These are phyloP conservation scores for Ctenodactylus gundi DNA, from an alignment of 2,113 vertebrate species.

Conservation along the genomic window DNA sequence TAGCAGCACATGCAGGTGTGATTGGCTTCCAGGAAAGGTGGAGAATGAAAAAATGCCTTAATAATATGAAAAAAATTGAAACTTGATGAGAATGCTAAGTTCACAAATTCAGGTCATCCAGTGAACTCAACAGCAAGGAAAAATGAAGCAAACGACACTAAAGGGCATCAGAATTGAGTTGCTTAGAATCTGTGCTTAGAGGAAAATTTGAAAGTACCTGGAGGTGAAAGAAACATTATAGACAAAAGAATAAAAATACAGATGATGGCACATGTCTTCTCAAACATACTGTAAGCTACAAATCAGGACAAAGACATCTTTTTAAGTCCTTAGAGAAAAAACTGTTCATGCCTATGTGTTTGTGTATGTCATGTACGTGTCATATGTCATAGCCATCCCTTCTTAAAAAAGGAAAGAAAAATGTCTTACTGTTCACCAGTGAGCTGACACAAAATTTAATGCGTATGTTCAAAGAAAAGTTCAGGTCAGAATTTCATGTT, in stretches of 20 bases:
- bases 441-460: not conserved
- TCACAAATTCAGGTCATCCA: not conserved
- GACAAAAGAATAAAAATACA: not conserved
- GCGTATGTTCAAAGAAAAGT: not conserved
- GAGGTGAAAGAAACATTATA: not conserved
- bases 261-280: not conserved
- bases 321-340: not conserved
- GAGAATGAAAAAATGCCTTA: not conserved
- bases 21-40: not conserved
- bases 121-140: not conserved
- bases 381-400: not conserved
- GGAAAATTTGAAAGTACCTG: not conserved
- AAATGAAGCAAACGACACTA: not conserved
- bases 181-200: not conserved
- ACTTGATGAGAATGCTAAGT: not conserved
- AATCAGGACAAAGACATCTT: not conserved
- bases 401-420: not conserved
- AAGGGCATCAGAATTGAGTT: not conserved
- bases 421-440: not conserved
- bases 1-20: not conserved
- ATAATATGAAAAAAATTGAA: not conserved
- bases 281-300: not conserved
- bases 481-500: not conserved
- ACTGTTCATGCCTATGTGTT: not conserved
- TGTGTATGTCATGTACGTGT: too few species aligned